Evolutionary conservation across 2,888 invertebrate genomes (phyloP).

Genomic region (Plusia festucae): DNA sequence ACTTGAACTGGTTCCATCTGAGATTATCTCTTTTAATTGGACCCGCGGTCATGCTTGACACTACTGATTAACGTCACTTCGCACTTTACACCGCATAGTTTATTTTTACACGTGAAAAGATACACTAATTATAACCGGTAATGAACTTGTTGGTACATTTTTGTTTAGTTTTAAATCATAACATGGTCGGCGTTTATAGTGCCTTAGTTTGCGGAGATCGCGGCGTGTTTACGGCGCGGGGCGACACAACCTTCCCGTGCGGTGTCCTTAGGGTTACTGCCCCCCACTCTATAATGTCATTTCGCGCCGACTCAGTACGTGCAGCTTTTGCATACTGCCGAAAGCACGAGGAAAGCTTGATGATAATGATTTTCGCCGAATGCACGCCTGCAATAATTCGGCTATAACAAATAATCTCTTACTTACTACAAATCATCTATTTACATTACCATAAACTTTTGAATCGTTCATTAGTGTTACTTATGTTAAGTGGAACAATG

Average conservation of each 20-base stretch:
- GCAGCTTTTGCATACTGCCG: constrained; percentile 73
- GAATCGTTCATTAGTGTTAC: constrained; percentile 22
- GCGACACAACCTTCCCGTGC: constrained; percentile 81
- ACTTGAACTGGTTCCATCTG: constrained; percentile 82
- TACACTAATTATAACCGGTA: constrained; percentile 32
- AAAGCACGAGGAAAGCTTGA: constrained; percentile 65
- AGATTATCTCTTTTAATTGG: constrained; percentile 83
- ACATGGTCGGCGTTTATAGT: constrained; percentile 54
- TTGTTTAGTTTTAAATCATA: constrained; percentile 34
- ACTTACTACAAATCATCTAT: constrained; percentile 17
- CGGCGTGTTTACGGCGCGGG: constrained; percentile 73
- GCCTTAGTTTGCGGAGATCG: constrained; percentile 76
- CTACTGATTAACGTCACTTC: constrained; percentile 75
- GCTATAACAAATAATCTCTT: constrained; percentile 31
- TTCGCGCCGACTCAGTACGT: constrained; percentile 87
- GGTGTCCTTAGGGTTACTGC: constrained; percentile 82
- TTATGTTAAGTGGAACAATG: constrained; percentile 23
- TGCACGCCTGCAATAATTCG: constrained; percentile 54
- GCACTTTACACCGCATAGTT: constrained; percentile 73
- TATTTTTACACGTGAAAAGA: constrained; percentile 36
- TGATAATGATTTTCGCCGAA: constrained; percentile 71
- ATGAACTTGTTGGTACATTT: constrained; percentile 35
- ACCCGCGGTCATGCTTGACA: constrained; percentile 84
- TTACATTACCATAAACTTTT: constrained; percentile 12
- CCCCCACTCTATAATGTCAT: constrained; percentile 82